Conservation (phyloP, 2,888 invertebrate genomes). For the Tiphia femorata region DNA sequence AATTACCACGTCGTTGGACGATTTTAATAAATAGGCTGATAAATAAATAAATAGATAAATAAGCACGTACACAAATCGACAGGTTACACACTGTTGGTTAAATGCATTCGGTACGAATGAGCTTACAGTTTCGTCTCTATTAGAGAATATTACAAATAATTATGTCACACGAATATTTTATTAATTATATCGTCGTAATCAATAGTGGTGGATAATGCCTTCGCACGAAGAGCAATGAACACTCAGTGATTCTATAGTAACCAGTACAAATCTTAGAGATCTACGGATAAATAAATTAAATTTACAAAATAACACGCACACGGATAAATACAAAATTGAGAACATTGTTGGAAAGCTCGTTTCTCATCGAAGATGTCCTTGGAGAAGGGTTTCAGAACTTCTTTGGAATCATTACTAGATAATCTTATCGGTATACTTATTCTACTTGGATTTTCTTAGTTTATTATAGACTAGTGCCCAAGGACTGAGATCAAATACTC, state of each 20-base stretch:
- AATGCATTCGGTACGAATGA: background rate
- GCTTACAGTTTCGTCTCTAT: background rate
- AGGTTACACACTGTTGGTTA: too few relatives aligned
- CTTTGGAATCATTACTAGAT: background rate
- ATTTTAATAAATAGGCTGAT: background rate
- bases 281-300: background rate
- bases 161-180: background rate
- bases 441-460: background rate
- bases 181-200: too few relatives aligned
- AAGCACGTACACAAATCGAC: too few relatives aligned
- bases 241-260: background rate
- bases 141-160: background rate
- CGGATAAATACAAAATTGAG: background rate
- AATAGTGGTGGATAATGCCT: too few relatives aligned
- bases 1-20: too few relatives aligned
- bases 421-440: background rate
- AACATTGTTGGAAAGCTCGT: background rate
- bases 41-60: background rate
- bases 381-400: background rate
- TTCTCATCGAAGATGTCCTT: background rate
- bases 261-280: background rate
- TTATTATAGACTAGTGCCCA: slow-evolving; percentile 35
- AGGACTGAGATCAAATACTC: slow-evolving; percentile 48
- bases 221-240: too few relatives aligned
- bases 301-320: background rate